Percentiles rank a stretch among this genome's conserved stretches.
These are phyloP conservation scores for Phylloscopus collybita DNA, from an alignment of 2,797 vertebrate species.

Conservation along the genomic window DNA sequence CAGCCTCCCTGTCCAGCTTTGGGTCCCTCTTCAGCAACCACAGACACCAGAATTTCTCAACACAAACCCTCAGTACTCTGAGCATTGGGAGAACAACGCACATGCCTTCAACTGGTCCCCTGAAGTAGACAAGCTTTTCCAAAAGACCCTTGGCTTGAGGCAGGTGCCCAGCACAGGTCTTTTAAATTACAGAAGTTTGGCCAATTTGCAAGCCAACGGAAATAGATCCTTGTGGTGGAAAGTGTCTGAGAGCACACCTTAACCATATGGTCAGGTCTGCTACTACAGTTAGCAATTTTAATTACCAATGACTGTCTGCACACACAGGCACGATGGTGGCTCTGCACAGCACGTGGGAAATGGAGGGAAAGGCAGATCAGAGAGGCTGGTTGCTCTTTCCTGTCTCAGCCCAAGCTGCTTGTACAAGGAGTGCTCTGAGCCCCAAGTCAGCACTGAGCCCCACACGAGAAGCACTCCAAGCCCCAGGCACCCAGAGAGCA, in stretches of 20 bases:
- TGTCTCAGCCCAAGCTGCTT: not conserved
- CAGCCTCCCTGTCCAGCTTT: not conserved
- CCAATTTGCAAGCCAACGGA: not conserved
- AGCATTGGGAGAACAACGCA: not conserved
- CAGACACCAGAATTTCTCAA: not conserved
- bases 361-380: not conserved
- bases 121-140: not conserved
- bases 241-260: not conserved
- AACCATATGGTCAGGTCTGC: not conserved
- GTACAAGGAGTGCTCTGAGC: not conserved
- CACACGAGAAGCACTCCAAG: fast-evolving
- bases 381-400: not conserved
- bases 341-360: not conserved
- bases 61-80: not conserved
- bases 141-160: not conserved
- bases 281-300: not conserved
- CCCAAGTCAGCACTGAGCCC: fast-evolving
- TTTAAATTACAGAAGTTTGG: not conserved
- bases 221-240: not conserved
- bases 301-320: not conserved
- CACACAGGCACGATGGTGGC: fast-evolving
- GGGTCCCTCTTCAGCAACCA: not conserved
- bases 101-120: not conserved
- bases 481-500: fast-evolving
- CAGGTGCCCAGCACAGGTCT: not conserved